These are phyloP conservation scores for Trachythela sp. DNA, from an alignment of 64 coral and sea anemone genomes.

Conservation along the genomic window DNA sequence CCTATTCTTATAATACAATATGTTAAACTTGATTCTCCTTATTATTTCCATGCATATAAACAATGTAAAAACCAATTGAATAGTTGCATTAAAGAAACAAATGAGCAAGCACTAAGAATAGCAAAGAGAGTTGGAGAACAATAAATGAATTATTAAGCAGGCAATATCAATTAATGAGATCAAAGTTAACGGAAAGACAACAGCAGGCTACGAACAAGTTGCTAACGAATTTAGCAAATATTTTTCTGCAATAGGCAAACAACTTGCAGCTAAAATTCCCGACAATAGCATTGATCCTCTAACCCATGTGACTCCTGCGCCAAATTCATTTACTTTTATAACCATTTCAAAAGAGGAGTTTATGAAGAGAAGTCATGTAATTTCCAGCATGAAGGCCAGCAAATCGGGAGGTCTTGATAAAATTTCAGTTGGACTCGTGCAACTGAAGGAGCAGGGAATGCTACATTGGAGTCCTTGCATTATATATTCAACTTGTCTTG, in stretches of 20 bases:
- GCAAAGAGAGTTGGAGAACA: background rate
- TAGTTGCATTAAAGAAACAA: background rate
- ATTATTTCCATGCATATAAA: too few relatives aligned
- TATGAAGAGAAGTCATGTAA: background rate
- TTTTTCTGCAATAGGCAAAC: background rate
- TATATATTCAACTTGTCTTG: too few relatives aligned
- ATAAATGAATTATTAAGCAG: background rate
- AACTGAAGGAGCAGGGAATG: too few relatives aligned
- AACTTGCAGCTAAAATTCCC: background rate
- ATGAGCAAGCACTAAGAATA: background rate
- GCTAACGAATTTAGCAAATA: background rate
- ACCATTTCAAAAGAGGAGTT: background rate
- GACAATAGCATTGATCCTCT: background rate
- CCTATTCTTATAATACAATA: too few relatives aligned
- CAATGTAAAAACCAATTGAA: too few relatives aligned
- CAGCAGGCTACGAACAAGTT: background rate
- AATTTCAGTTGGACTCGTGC: background rate
- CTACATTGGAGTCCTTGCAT: too few relatives aligned
- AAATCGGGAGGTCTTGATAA: too few relatives aligned
- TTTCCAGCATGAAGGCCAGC: too few relatives aligned
- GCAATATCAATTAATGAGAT: too few relatives aligned
- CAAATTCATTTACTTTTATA: background rate
- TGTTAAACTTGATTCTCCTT: too few relatives aligned
- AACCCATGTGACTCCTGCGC: background rate
- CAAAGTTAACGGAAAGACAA: background rate